phyloP scores from a whole-genome alignment of 64 coral and sea anemone species.

The Montipora cactus region DNA sequence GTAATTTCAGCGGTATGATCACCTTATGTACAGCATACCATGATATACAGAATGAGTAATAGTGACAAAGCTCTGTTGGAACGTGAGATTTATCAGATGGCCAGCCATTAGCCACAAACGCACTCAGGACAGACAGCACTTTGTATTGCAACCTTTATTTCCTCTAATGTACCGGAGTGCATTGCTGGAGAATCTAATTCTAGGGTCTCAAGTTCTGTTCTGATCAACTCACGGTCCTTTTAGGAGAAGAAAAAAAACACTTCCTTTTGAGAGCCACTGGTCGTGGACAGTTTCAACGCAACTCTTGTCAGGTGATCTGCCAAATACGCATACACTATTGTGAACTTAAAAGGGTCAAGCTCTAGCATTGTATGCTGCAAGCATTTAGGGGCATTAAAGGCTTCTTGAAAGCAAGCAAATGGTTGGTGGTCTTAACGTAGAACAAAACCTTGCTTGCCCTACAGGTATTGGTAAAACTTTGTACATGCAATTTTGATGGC shows the following conservation, averaged over 20 bases:
- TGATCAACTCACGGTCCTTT: too few species aligned
- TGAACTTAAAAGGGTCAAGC: not conserved
- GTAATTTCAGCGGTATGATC: constrained; percentile 44
- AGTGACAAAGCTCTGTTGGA: constrained; percentile 37
- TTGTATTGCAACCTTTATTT: not conserved
- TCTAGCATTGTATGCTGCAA: not conserved
- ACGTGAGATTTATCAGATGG: constrained; percentile 9
- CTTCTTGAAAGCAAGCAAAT: not conserved
- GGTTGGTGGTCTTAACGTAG: not conserved
- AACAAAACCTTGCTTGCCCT: too few species aligned
- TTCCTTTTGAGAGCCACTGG: not conserved
- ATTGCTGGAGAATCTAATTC: too few species aligned
- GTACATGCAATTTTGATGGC: not conserved
- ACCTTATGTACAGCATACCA: constrained; percentile 63
- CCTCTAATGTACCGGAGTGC: too few species aligned
- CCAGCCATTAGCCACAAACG: constrained; percentile 32
- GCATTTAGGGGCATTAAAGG: not conserved
- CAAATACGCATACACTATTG: not conserved
- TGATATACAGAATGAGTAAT: constrained; percentile 59
- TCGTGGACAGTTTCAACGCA: not conserved
- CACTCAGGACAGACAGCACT: constrained; percentile 29
- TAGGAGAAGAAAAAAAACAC: not conserved
- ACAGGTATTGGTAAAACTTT: not conserved
- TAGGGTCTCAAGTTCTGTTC: too few species aligned
- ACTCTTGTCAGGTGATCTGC: not conserved